Conservation (phyloP, 2,888 invertebrate species). For the Ametastegia equiseti region DNA sequence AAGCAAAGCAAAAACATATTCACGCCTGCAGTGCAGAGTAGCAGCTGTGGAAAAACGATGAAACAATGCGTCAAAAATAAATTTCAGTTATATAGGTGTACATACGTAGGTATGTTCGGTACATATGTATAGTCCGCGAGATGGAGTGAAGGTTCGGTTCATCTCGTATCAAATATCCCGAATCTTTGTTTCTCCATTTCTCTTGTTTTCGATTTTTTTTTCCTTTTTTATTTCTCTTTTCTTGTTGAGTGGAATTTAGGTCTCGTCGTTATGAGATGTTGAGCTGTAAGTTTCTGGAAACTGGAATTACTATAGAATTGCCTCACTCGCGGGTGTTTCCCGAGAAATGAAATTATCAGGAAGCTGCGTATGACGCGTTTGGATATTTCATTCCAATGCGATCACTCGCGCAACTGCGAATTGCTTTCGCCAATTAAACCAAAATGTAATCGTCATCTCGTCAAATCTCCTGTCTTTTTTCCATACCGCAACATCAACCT, state of each 20-base stretch:
- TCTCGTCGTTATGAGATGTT: conserved; percentile 8
- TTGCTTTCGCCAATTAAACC: background rate
- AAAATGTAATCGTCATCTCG: no score
- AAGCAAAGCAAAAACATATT: no score
- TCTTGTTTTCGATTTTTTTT: background rate
- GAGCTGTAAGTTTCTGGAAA: conserved; percentile 29
- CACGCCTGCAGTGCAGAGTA: conserved; percentile 26
- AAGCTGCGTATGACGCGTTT: conserved; percentile 14
- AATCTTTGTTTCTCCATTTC: background rate
- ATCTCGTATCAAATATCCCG: conserved; percentile 27
- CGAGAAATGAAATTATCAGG: conserved; percentile 1
- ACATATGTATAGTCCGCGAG: background rate
- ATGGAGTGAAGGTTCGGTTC: conserved; percentile 6
- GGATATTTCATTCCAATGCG: background rate
- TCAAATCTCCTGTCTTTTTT: no score
- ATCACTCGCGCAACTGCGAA: background rate
- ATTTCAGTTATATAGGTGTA: background rate
- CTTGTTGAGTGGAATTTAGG: background rate
- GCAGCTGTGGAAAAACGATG: conserved; percentile 33
- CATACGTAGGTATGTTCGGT: no score
- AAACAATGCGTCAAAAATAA: conserved; percentile 37
- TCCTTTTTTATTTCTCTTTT: background rate
- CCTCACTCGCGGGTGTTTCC: background rate
- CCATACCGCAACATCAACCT: no score
- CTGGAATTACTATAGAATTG: background rate